Base-by-base conservation (phyloP, 2,797 vertebrate species). In the Simalia tracyae region DNA sequence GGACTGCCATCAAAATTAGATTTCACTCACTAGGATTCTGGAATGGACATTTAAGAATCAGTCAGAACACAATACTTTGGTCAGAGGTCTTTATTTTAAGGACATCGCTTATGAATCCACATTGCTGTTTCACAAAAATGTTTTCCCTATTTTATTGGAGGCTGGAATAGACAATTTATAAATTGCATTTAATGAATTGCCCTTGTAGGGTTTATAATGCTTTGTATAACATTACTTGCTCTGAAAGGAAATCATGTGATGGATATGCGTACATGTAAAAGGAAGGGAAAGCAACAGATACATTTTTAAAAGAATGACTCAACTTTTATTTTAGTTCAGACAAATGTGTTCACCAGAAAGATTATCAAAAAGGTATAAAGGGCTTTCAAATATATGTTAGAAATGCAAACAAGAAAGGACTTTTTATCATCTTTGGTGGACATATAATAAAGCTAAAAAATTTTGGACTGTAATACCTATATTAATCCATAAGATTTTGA, bases 1-100 rank as follows among this genome's bases (percentile, higher is more conserved):
- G 63, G 63, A 64, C 63, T 76, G 93, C 84, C 66, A 93, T 4
- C 63, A 76, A 90, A 89, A 93, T 84, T 91, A 81, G 88, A 2
- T 17, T 61, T 91, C 22, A 19, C 28, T 89, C 60, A 66, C 60
- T 64, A 15, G 54, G 11, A 12, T 10, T 87, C 28, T 88, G 85
- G 93, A 42, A 90, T 9, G 0, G 50, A 0, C 5, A 86, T 91
- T 89, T 60, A 66, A n/a, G 66, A 63, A 56, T 57, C 12, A 91
- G 63, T 50, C 60, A 36, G 17, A 4, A 28, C 6, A 12, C 57
- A 59, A 42, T 57, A 26, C 56, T 24, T 81, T 59, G 57, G 54
- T 66, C 88, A 59, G 64, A 89, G 56, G 68, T 28, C 11, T 60
- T 84, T 46, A 60, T 90, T 90, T 84, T 66, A 54, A 56, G 46